These are phyloP conservation scores for Ceramica pisi DNA, from an alignment of 2,888 invertebrate genomes.

Conservation along the genomic window DNA sequence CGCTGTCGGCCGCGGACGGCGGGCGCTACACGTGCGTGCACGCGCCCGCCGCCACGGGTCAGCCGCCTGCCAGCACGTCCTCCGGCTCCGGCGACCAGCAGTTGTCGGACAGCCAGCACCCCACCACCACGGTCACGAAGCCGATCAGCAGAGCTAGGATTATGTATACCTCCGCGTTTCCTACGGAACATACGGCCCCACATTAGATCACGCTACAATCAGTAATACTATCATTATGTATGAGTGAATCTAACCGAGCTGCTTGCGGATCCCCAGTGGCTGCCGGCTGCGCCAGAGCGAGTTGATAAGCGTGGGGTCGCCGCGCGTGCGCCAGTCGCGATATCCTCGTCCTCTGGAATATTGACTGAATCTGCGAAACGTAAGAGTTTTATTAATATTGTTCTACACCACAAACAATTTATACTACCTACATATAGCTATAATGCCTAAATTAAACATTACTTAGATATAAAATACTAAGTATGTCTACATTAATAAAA, in stretches of 20 bases:
- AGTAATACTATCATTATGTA: slow-evolving; percentile 8
- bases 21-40: slow-evolving; percentile 91
- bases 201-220: not conserved
- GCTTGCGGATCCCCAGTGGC: slow-evolving; percentile 93
- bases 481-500: slow-evolving; percentile 81
- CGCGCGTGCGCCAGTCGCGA: slow-evolving; percentile 93
- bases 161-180: slow-evolving; percentile 94
- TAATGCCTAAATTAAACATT: slow-evolving; percentile 62
- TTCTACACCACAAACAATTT: slow-evolving; percentile 39
- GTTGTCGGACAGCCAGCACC: slow-evolving; percentile 95
- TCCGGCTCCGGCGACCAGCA: slow-evolving; percentile 95
- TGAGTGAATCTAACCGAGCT: slow-evolving; percentile 88
- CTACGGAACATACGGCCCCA: slow-evolving; percentile 80
- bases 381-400: slow-evolving; percentile 65
- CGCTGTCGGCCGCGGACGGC: slow-evolving; percentile 86
- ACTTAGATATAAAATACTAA: slow-evolving; percentile 65
- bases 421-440: slow-evolving; percentile 69
- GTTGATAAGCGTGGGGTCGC: slow-evolving; percentile 93
- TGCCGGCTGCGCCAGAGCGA: slow-evolving; percentile 94
- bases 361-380: slow-evolving; percentile 90
- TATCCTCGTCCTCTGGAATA: slow-evolving; percentile 92
- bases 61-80: slow-evolving; percentile 92
- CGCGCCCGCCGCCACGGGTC: slow-evolving; percentile 92
- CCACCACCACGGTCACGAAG: slow-evolving; percentile 93
- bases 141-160: slow-evolving; percentile 94